Evolutionary conservation across 2,888 invertebrate species (phyloP).

Genomic region (Nephrotoma flavescens): DNA sequence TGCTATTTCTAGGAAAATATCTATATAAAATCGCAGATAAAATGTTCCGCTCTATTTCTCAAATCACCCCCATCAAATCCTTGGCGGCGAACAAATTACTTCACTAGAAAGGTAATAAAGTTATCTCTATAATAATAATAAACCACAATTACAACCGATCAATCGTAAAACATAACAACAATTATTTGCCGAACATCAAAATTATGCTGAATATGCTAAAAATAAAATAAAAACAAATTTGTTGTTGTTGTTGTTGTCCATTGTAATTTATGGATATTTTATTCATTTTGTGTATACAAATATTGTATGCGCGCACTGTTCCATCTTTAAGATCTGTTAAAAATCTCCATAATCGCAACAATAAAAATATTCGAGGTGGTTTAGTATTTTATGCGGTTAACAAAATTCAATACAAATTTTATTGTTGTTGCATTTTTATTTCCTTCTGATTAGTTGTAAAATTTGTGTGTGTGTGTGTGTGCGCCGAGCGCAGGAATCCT

Average conservation of each 20-base stretch:
- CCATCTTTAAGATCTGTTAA: neutral
- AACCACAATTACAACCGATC: neutral
- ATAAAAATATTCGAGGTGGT: neutral
- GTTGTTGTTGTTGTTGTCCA: neutral
- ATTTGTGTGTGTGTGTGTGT: neutral
- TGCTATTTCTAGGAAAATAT: neutral
- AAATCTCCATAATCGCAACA: neutral
- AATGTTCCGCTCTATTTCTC: neutral
- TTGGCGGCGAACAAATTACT: neutral
- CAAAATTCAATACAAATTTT: neutral
- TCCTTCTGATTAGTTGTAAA: neutral
- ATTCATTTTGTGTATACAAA: neutral
- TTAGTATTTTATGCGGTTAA: neutral
- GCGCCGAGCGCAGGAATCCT: neutral
- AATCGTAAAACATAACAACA: neutral
- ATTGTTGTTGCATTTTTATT: neutral
- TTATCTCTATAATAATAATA: neutral
- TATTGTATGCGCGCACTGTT: neutral
- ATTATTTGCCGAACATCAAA: neutral
- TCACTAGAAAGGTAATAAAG: neutral
- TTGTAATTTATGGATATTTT: neutral
- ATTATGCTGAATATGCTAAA: neutral
- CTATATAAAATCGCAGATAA: neutral
- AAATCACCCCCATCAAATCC: neutral
- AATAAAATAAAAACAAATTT: neutral